Evolutionary conservation across 2,797 vertebrate genomes (phyloP), one percentile per base, ranked within the genome.

Genomic region (Pyrocephalus nanus): DNA sequence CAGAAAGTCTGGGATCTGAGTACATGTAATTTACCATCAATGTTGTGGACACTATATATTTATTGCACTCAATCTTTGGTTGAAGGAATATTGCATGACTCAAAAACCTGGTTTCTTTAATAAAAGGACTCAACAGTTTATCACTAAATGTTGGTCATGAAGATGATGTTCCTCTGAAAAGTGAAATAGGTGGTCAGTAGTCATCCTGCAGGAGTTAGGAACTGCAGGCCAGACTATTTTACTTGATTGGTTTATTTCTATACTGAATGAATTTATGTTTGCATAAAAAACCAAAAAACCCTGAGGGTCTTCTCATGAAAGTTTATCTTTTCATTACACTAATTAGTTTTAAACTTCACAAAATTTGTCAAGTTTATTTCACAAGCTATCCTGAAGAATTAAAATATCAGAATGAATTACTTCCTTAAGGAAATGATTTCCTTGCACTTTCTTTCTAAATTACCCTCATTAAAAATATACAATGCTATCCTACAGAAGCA

Each of bases 391-490:
- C 61, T 55, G 32, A 85, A 89, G 77, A 94, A 93, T 80, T 85
- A 89, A 95, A 96, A 51, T 65, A 86, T 67, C 42, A 47, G 43
- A 89, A 89, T 62, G 2, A 92, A 71, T 92, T 85, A 77, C 38
- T 85, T 92, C 65, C 72, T 91, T 67, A 77, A 86, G 36, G 50
- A 93, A 94, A 74, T 42, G 1, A 76, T 92, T 88, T 92, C 53
- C 87, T 90, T 86, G 23, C 71, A 58, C 32, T 94, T 93, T 94
- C 67, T 90, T 69, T 84, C 74, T 92, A 79, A 95, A 92, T 64
- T 54, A 34, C 27, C 26, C 34, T 92, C 54, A 80, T 80, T 71
- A 94, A 85, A 95, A 95, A 74, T 55, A 87, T 6, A 74, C 51
- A 54, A 6, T 21, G 7, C 32, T 81, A 70, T 66, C 42, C 72